A percentile compares a stretch with the other conserved stretches of the same genome.
Conservation (phyloP, 2,113 vertebrate species). For the Sapayoa aenigma region DNA sequence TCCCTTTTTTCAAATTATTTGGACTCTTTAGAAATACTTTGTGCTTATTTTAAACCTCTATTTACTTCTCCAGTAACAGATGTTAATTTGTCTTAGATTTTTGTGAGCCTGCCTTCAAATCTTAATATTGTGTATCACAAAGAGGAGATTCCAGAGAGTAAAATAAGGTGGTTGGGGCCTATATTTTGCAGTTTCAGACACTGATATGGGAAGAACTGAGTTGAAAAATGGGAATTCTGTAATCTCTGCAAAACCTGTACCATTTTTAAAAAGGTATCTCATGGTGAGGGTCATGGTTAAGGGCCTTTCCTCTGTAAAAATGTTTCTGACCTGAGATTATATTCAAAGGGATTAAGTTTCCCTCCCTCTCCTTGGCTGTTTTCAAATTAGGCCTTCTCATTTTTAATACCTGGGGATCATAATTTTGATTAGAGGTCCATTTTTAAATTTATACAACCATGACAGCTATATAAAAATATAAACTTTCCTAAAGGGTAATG, state of each 20-base stretch:
- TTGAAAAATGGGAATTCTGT: accelerated
- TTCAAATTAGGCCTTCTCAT: background rate
- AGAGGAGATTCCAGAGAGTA: background rate
- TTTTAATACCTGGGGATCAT: background rate
- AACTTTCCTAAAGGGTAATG: accelerated
- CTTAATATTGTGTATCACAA: background rate
- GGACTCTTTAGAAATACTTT: background rate
- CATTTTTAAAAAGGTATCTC: background rate
- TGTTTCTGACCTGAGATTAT: background rate
- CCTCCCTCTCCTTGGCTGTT: background rate
- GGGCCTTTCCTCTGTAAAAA: background rate
- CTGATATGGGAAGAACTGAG: background rate
- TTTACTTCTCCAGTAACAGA: background rate
- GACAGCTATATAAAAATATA: background rate
- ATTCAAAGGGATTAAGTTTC: background rate
- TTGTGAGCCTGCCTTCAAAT: background rate
- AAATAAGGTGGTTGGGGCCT: background rate
- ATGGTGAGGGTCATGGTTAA: background rate
- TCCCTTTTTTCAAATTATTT: background rate
- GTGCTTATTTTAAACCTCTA: background rate
- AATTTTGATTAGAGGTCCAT: background rate
- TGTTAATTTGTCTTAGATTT: background rate
- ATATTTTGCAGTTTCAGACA: background rate
- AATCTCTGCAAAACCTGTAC: background rate
- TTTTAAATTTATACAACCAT: background rate